Percentiles rank a stretch among this genome's conserved stretches.
Conservation (phyloP, 37 sponge, comb jelly and placozoan genomes). For the Theonella swinhoei region DNA sequence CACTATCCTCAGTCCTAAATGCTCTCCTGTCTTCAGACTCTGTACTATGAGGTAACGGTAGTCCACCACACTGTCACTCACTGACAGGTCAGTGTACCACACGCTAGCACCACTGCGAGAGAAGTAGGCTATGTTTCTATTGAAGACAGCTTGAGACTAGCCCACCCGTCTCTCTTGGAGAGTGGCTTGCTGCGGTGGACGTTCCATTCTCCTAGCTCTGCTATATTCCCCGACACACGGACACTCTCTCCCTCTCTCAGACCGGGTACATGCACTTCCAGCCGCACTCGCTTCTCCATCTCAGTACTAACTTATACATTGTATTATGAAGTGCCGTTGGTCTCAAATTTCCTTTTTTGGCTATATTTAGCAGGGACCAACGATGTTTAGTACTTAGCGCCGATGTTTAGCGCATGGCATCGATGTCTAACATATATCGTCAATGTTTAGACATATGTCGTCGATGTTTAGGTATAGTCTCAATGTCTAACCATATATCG, state of each 20-base stretch:
- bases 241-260: neutral
- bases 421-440: too few relatives aligned
- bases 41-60: slow-evolving; percentile 21
- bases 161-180: neutral
- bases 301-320: neutral
- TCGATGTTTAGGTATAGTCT: too few relatives aligned
- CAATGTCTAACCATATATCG: too few relatives aligned
- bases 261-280: neutral
- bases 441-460: too few relatives aligned
- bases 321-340: neutral
- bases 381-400: too few relatives aligned
- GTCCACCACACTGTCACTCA: neutral
- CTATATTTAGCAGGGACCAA: too few relatives aligned
- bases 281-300: neutral
- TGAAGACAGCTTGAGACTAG: too few relatives aligned
- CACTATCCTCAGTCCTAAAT: neutral
- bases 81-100: neutral
- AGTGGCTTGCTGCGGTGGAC: slow-evolving; percentile 3
- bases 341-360: too few relatives aligned
- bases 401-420: too few relatives aligned
- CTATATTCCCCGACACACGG: neutral
- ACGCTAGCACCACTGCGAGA: neutral
- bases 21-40: neutral
- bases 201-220: neutral
- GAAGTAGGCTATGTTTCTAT: too few relatives aligned